Percentiles rank a stretch among this genome's conserved stretches.
Evolutionary conservation across 2,888 invertebrate species (phyloP).

Genomic region (Dinocampus coccinellae): DNA sequence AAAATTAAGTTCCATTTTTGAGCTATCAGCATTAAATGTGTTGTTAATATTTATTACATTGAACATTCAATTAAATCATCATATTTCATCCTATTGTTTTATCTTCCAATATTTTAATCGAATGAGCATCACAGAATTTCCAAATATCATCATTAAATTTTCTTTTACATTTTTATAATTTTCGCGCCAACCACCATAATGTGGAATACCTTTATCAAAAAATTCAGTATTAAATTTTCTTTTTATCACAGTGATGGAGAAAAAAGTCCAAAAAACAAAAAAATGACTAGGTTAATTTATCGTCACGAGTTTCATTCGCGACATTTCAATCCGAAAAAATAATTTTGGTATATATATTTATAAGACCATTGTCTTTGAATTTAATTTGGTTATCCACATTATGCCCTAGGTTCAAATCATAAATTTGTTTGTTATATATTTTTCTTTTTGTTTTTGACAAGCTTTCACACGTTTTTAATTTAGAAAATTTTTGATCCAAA

Average conservation of each 20-base stretch:
- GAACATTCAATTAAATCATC: slow-evolving; percentile 66
- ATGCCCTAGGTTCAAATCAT: not conserved
- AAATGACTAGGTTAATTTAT: slow-evolving; percentile 68
- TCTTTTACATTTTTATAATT: slow-evolving; percentile 37
- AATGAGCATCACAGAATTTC: slow-evolving; percentile 69
- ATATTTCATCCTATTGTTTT: slow-evolving; percentile 60
- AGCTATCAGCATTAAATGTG: slow-evolving; percentile 32
- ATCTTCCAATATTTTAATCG: slow-evolving; percentile 61
- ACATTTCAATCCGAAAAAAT: slow-evolving; percentile 11
- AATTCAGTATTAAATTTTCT: slow-evolving; percentile 33
- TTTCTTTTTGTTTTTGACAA: not conserved
- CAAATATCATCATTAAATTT: slow-evolving; percentile 61
- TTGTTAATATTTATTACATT: slow-evolving; percentile 59
- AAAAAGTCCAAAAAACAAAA: slow-evolving; percentile 54
- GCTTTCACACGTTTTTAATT: slow-evolving; percentile 14
- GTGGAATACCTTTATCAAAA: slow-evolving; percentile 50
- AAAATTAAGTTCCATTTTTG: slow-evolving; percentile 33
- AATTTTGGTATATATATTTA: slow-evolving; percentile 28
- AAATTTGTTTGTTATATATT: not conserved
- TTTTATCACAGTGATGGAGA: slow-evolving; percentile 67
- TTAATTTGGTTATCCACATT: not conserved
- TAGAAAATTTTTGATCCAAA: slow-evolving; percentile 46
- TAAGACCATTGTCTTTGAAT: not conserved
- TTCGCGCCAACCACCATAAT: slow-evolving; percentile 56
- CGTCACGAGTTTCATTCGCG: slow-evolving; percentile 47